Evolutionary conservation across 2,888 invertebrate genomes (phyloP).

Genomic region (Rotaria magnacalcarata): DNA sequence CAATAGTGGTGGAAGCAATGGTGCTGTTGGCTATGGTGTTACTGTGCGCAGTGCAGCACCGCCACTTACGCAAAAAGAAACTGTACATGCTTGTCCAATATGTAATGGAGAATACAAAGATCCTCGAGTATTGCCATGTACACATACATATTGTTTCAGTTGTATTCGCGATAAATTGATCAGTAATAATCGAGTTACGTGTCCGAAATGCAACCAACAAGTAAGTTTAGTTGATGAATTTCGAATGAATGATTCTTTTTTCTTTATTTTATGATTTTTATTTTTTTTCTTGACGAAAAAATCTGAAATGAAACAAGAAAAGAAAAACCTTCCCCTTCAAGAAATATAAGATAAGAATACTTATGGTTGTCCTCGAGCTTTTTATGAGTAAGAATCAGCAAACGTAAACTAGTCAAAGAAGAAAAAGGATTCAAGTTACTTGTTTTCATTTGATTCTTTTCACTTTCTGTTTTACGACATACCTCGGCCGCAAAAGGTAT

Average conservation of each 20-base stretch:
- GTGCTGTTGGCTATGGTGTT: not conserved
- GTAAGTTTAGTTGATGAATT: not conserved
- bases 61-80: slow-evolving; percentile 1
- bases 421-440: not conserved
- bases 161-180: slow-evolving; percentile 11
- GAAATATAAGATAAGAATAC: not conserved
- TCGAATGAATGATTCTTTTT: no score
- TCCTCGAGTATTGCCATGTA: slow-evolving; percentile 31
- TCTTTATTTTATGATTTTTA: no score
- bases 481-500: not conserved
- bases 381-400: not conserved
- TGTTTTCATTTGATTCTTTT: not conserved
- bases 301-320: no score
- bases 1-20: not conserved
- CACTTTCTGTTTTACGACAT: not conserved
- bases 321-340: no score
- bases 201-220: not conserved
- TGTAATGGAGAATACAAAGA: slow-evolving; percentile 16
- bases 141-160: slow-evolving; percentile 26
- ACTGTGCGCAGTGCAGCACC: slow-evolving; percentile 24
- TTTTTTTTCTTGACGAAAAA: no score
- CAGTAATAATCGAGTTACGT: not conserved
- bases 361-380: not conserved
- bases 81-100: slow-evolving; percentile 28
- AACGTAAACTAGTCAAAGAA: not conserved